These are phyloP conservation scores for mouse (Mus musculus) DNA, from an alignment of 2,113 vertebrate species.

Conservation along the genomic window GRCm39 chr17:10745001-10745500, in stretches of 20 bases:
- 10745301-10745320: not conserved
- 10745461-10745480: not conserved
- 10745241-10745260: not conserved
- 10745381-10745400: not conserved
- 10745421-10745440: not conserved
- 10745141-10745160: not conserved
- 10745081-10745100: not conserved
- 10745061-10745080: not conserved
- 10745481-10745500: not conserved
- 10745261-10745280: not conserved
- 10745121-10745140: not conserved
- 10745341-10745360: rapidly evolving
- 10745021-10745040: not conserved
- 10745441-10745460: not conserved
- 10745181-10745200: rapidly evolving
- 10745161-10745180: not conserved
- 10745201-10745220: not conserved
- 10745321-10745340: not conserved
- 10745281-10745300: not conserved
- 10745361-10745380: not conserved
- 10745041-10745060: not conserved
- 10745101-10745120: not conserved
- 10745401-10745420: not conserved
- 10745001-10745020: not conserved
- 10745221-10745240: not conserved